phyloP scores from a whole-genome alignment of 2,113 vertebrate species.

The Tringa solitaria region DNA sequence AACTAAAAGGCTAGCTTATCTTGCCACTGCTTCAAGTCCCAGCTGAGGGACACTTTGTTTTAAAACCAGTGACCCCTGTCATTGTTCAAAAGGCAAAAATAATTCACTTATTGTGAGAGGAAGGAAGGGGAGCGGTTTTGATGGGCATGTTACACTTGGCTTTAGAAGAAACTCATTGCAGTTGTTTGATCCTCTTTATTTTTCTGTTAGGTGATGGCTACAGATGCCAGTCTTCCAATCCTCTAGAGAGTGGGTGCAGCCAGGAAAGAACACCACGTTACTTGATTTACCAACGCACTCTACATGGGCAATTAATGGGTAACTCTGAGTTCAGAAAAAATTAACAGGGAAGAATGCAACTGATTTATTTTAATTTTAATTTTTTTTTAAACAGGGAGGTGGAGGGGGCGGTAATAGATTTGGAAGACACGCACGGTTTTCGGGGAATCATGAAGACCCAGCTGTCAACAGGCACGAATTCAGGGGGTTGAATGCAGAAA shows the following conservation, averaged over 20 bases:
- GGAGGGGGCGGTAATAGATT: neutral
- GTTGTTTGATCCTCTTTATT: neutral
- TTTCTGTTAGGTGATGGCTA: neutral
- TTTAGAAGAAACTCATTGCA: neutral
- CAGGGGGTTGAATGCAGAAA: neutral
- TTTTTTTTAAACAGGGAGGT: neutral
- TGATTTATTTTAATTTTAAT: neutral
- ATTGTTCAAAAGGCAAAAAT: neutral
- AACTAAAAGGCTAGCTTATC: neutral
- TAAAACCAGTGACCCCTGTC: neutral
- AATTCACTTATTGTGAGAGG: neutral
- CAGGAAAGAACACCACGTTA: neutral
- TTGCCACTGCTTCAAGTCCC: neutral
- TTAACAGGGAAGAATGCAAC: neutral
- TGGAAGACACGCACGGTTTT: neutral
- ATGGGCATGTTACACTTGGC: neutral
- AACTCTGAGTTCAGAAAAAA: neutral
- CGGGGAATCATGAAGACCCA: neutral
- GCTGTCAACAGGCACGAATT: neutral
- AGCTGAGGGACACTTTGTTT: neutral
- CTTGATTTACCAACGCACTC: neutral
- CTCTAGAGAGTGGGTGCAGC: neutral
- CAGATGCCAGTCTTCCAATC: neutral
- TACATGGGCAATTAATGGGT: neutral
- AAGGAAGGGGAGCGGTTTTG: neutral